phyloP scores from a whole-genome alignment of 2,888 invertebrate genomes.

The Anagyrus pseudococci region DNA sequence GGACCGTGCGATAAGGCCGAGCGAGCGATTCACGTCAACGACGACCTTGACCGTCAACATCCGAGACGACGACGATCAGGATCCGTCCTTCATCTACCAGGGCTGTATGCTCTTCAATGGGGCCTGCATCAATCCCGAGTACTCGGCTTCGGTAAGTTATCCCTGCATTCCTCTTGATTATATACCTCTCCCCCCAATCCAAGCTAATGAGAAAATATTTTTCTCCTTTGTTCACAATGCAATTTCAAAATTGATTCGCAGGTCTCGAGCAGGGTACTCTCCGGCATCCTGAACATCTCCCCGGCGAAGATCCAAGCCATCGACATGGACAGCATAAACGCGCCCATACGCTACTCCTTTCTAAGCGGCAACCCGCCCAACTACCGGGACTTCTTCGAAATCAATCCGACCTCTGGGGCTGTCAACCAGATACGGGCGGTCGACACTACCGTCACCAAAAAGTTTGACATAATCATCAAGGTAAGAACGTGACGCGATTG shows the following conservation, averaged over 20 bases:
- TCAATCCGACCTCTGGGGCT: conserved; percentile 80
- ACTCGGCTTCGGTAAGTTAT: conserved; percentile 77
- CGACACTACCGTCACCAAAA: conserved; percentile 78
- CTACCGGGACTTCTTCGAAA: conserved; percentile 82
- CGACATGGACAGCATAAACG: conserved; percentile 87
- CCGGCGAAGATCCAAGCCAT: conserved; percentile 91
- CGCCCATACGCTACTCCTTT: conserved; percentile 82
- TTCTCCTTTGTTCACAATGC: too few species aligned
- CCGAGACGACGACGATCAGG: conserved; percentile 88
- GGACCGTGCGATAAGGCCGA: conserved; percentile 84
- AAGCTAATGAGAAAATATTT: too few species aligned
- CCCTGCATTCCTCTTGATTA: too few species aligned
- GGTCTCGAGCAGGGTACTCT: conserved; percentile 82
- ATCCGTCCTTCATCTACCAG: conserved; percentile 89
- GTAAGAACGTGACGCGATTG: too few species aligned
- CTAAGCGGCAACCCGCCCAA: conserved; percentile 80
- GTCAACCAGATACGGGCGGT: conserved; percentile 82
- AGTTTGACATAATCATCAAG: conserved; percentile 82
- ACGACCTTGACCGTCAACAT: conserved; percentile 86
- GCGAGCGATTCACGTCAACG: conserved; percentile 80
- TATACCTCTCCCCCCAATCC: too few species aligned
- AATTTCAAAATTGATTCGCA: conserved; percentile 49
- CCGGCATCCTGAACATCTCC: conserved; percentile 81
- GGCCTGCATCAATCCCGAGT: conserved; percentile 87
- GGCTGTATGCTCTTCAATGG: conserved; percentile 84